Evolutionary conservation across 2,888 invertebrate species (phyloP).

Genomic region (Lepas anatifera): DNA sequence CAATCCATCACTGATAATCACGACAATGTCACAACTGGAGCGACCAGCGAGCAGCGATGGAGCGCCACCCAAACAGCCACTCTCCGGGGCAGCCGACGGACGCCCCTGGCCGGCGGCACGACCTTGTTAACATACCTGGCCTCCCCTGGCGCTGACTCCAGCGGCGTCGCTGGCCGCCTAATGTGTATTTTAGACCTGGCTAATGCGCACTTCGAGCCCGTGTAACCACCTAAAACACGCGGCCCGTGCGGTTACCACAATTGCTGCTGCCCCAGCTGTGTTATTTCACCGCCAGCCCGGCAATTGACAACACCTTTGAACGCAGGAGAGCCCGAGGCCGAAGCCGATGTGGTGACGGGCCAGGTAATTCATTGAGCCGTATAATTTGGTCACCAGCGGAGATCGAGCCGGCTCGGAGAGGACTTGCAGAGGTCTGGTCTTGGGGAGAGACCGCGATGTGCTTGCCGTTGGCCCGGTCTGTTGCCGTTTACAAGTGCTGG

Average conservation of each 20-base stretch:
- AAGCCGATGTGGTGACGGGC: not conserved
- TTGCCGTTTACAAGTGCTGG: too few species aligned
- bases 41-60: too few species aligned
- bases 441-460: too few species aligned
- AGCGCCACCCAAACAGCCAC: not conserved
- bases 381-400: conserved; percentile 3
- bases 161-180: not conserved
- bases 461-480: too few species aligned
- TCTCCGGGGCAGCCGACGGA: too few species aligned
- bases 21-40: not conserved
- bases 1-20: conserved; percentile 4
- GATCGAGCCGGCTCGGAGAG: too few species aligned
- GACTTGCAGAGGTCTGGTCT: too few species aligned
- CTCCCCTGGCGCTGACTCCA: not conserved
- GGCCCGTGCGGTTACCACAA: conserved; percentile 4
- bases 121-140: conserved; percentile 4
- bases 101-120: not conserved
- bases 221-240: conserved; percentile 11
- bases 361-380: not conserved
- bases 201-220: not conserved
- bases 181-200: conserved; percentile 7
- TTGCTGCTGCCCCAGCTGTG: not conserved
- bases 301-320: conserved; percentile 10
- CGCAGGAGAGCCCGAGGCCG: not conserved
- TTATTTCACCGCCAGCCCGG: conserved; percentile 3